These are phyloP conservation scores for Hyperoplus immaculatus DNA, from an alignment of 2,797 vertebrate genomes.

Conservation along the genomic window DNA sequence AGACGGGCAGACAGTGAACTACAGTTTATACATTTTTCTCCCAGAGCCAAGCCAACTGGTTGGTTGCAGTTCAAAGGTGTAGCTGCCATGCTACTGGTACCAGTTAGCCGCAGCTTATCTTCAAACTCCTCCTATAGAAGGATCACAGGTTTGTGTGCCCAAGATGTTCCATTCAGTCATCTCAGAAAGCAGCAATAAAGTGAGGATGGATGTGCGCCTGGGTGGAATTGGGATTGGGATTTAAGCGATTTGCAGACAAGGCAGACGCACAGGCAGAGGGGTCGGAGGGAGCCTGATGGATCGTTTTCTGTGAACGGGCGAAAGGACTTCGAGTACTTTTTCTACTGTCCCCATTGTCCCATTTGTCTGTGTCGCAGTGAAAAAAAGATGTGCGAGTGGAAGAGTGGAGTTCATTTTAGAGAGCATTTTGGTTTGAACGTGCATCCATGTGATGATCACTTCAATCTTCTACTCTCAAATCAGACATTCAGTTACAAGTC, in stretches of 20 bases:
- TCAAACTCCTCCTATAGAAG: conserved; percentile 32
- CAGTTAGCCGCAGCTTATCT: conserved; percentile 48
- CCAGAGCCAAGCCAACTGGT: background rate
- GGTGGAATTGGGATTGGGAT: conserved; percentile 77
- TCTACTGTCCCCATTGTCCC: conserved; percentile 80
- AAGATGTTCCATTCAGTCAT: conserved; percentile 59
- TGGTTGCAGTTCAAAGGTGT: conserved; percentile 11
- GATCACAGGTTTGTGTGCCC: conserved; percentile 53
- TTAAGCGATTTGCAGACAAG: conserved; percentile 77
- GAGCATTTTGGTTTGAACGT: conserved; percentile 63
- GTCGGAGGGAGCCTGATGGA: conserved; percentile 76
- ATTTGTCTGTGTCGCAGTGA: conserved; percentile 85
- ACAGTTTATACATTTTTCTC: conserved; percentile 2
- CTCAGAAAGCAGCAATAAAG: conserved; percentile 64
- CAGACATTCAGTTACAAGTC: conserved; percentile 49
- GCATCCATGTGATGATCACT: conserved; percentile 67
- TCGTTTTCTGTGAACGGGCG: conserved; percentile 75
- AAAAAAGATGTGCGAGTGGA: conserved; percentile 80
- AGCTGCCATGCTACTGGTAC: conserved; percentile 23
- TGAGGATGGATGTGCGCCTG: conserved; percentile 65
- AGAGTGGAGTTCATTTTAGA: conserved; percentile 79
- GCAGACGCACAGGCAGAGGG: conserved; percentile 64
- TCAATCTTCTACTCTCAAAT: conserved; percentile 61
- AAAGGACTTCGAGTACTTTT: conserved; percentile 81
- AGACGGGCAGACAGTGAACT: background rate